Evolutionary conservation across 1,140 invertebrate genomes (phyloP).

Genomic region (Drosophila arizonae): DNA sequence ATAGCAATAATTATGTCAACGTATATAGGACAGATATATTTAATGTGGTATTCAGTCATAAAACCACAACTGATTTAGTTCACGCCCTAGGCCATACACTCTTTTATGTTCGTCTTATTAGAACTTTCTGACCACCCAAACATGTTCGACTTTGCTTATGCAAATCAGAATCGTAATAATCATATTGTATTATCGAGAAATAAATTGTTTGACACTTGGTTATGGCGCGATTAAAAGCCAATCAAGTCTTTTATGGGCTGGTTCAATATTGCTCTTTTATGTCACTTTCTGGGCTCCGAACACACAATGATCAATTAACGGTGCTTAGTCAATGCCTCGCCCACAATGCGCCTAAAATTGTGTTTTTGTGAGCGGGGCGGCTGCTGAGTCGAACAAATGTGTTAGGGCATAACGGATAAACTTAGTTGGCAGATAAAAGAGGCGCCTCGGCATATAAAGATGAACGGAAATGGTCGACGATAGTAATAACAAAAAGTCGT

Average conservation of each 20-base stretch:
- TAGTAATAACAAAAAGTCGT: slow-evolving; percentile 51
- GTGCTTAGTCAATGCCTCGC: slow-evolving; percentile 43
- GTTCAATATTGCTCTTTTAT: slow-evolving; percentile 17
- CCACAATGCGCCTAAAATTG: slow-evolving; percentile 25
- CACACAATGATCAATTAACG: slow-evolving; percentile 37
- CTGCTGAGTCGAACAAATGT: slow-evolving; percentile 35
- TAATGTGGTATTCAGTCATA: background rate
- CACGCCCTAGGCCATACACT: background rate
- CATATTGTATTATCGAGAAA: slow-evolving; percentile 43
- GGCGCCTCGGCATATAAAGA: slow-evolving; percentile 56
- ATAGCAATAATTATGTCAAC: too few relatives aligned
- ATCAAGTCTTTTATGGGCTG: slow-evolving; percentile 58
- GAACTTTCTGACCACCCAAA: slow-evolving; percentile 8
- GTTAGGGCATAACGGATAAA: slow-evolving; percentile 42
- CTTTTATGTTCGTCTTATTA: background rate
- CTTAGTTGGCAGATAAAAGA: slow-evolving; percentile 53
- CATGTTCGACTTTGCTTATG: slow-evolving; percentile 11
- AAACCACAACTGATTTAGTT: slow-evolving; percentile 1
- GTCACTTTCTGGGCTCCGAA: background rate
- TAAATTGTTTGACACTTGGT: slow-evolving; percentile 68
- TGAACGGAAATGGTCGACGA: slow-evolving; percentile 64
- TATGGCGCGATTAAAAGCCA: slow-evolving; percentile 62
- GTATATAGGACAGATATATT: too few relatives aligned
- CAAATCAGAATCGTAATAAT: slow-evolving; percentile 17
- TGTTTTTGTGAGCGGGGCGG: background rate